Evolutionary conservation across 1,140 invertebrate genomes (phyloP), one percentile per base, ranked within the genome.

Genomic region (Plodia interpunctella): DNA sequence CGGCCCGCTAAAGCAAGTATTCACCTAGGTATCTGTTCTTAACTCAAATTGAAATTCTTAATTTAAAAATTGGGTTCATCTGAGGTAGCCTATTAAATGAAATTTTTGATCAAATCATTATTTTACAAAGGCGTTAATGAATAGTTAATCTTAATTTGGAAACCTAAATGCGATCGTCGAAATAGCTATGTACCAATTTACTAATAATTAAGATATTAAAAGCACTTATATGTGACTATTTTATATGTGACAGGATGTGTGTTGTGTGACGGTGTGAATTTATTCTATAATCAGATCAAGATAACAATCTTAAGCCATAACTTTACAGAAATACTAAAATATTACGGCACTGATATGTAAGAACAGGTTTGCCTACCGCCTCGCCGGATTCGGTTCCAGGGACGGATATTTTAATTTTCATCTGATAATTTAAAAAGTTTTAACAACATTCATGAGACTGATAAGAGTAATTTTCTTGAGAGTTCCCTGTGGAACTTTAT

Each of bases 351-450:
- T 44, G 4, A 44, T 44, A 44, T 5, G 1, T 17, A n/a, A 15
- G 15, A 44, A 44, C 38, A 3, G 38, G 38, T 44, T 44, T 44
- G 13, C 13, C 15, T 44, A 15, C 38, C 32, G 11, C 9, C 1
- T 44, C 0, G 13, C 38, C 13, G 38, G 13, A 44, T 44, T 44
- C 6, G 9, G 11, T 25, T n/a, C 2, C 21, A 53, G 11, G 6
- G 4, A 17, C 5, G 3, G 51, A 8, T 18, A 53, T 53, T 53
- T 25, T 8, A 53, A 25, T n/a, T 53, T 25, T 53, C 25, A 51
- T 51, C 49, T 51, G 49, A 20, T 51, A 67, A 68, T 69, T 69
- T 63, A 69, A 76, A 72, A 71, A 71, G 65, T 74, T 76, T 70
- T 72, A 66, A 75, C 70, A 66, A 60, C 59, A 59, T 55, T 59